Conservation (phyloP, 2,797 vertebrate species). For the Gymnothorax reevesii region DNA sequence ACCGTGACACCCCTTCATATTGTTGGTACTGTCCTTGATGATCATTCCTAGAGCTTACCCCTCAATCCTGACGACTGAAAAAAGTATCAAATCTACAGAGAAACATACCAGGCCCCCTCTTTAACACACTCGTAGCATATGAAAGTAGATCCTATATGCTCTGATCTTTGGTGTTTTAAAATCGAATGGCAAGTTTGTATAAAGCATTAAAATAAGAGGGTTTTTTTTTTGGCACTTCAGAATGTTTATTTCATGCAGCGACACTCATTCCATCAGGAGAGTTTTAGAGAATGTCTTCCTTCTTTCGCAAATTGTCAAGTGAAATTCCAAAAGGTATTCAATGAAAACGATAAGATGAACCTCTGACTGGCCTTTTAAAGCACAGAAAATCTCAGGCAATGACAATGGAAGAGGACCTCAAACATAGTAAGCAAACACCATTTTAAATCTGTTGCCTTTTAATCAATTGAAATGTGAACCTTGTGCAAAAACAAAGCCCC, state of each 20-base stretch:
- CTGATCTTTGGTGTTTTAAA: neutral
- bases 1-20: neutral
- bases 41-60: neutral
- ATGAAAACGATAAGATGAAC: neutral
- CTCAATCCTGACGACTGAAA: neutral
- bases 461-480: conserved; percentile 13
- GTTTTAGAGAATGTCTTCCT: neutral
- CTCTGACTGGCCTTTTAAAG: neutral
- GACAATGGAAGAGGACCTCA: neutral
- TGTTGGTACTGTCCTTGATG: neutral
- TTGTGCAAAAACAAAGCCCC: neutral
- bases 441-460: conserved; percentile 3
- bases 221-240: neutral
- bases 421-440: neutral
- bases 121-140: neutral
- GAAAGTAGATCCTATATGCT: neutral
- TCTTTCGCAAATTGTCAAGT: neutral
- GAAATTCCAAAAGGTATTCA: neutral
- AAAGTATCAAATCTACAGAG: neutral
- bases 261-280: neutral
- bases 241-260: neutral
- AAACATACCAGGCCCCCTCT: neutral
- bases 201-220: neutral
- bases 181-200: neutral
- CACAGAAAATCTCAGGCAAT: neutral